Evolutionary conservation across 2,888 invertebrate species (phyloP), one percentile per base, ranked within the genome.

Genomic region (Diarsia dahlii): DNA sequence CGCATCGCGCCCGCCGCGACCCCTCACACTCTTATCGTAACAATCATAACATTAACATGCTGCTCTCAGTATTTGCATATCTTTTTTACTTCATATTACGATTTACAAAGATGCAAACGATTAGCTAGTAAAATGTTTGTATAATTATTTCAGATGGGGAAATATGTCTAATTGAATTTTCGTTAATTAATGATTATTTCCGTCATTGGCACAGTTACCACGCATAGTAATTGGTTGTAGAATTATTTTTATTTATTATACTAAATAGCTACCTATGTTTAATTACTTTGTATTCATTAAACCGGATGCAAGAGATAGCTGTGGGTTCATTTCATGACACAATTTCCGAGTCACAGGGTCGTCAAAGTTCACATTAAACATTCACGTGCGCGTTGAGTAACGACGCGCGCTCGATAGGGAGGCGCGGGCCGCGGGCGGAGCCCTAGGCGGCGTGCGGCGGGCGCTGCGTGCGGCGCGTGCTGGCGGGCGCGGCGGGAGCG

Each of bases 321-420:
- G 65, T 28, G 45, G 48, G 54, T 72, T 58, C 10, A 60, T 70
- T 70, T 67, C 76, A 76, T 72, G 50, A 50, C 71, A 84, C 74
- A 56, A 80, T 84, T 76, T 62, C 39, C 48, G 20, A 67, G 39
- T 58, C 65, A 48, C 54, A 34, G 48, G 20, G 46, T 81, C 34
- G 34, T 66, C 64, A n/a, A 56, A 62, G 50, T 77, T 78, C 78
- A 82, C 82, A 84, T 77, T 56, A 77, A 65, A 62, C 71, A 71
- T 81, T 71, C 52, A 66, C 28, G 20, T 52, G 13, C 28, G 72
- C 34, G 48, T 9, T 6, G 62, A 64, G 15, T 23, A 12, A 50
- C n/a, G 39, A 23, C n/a, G 65, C 39, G 74, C 34, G 39, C 64
- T 73, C 50, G 46, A 74, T 54, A 65, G 13, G 15, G 64, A 3